These are phyloP conservation scores for Hedya salicella DNA, from an alignment of 2,888 invertebrate genomes.

Conservation along the genomic window DNA sequence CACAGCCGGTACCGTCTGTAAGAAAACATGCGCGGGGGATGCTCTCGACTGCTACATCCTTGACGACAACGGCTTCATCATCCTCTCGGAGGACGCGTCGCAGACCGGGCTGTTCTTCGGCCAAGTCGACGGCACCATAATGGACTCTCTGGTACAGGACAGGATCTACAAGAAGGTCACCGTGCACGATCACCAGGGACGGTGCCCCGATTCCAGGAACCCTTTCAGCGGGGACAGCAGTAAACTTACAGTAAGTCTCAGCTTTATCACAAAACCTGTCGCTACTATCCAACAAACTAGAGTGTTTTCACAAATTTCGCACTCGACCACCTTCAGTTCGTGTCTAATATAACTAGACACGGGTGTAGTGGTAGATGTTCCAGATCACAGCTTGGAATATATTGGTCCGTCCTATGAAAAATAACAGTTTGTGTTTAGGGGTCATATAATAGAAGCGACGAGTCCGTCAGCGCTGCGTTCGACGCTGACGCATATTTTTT, in stretches of 20 bases:
- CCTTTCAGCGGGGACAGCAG: constrained; percentile 84
- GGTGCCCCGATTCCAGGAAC: constrained; percentile 89
- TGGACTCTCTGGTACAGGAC: constrained; percentile 96
- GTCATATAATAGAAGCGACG: no score
- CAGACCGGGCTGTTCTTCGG: constrained; percentile 97
- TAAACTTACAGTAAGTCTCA: constrained; percentile 64
- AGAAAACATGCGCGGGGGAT: constrained; percentile 94
- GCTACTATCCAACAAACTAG: not conserved
- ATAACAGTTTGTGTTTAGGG: no score
- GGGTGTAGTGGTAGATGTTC: no score
- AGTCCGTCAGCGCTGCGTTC: no score
- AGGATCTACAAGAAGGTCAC: constrained; percentile 95
- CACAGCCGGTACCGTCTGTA: constrained; percentile 88
- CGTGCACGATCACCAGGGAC: constrained; percentile 95
- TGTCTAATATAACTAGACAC: no score
- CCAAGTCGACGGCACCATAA: constrained; percentile 96
- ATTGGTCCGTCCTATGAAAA: no score
- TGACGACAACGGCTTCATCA: constrained; percentile 97
- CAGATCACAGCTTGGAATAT: no score
- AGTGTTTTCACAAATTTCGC: no score
- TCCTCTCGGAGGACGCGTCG: constrained; percentile 93
- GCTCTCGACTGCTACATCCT: constrained; percentile 96
- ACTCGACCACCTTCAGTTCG: no score
- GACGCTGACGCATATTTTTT: no score
- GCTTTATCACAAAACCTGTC: not conserved